phyloP scores from a whole-genome alignment of 1,140 invertebrate species.

The Tachypleus tridentatus region DNA sequence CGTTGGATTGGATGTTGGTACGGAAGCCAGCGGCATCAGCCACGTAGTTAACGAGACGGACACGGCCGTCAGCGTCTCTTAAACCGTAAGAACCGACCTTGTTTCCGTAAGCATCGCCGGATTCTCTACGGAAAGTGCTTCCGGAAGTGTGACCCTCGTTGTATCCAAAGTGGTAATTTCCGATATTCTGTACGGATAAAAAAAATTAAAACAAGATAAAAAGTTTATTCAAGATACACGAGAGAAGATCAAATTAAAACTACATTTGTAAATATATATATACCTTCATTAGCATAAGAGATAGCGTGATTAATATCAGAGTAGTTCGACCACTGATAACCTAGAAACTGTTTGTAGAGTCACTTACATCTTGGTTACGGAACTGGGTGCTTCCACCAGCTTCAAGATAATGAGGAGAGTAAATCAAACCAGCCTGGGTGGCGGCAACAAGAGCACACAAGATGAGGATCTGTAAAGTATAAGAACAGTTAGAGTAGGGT shows the following conservation, averaged over 20 bases:
- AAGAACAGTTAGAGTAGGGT: not conserved
- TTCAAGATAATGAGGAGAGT: not conserved
- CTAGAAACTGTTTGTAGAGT: not conserved
- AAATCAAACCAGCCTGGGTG: not conserved
- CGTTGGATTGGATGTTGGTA: conserved; percentile 20
- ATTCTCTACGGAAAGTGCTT: conserved; percentile 25
- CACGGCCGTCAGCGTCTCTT: conserved; percentile 23
- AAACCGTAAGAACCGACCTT: conserved; percentile 25
- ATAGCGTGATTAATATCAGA: not conserved
- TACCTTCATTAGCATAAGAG: not conserved
- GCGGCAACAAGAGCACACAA: not conserved
- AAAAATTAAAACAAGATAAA: too few relatives aligned
- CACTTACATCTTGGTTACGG: conserved; percentile 18
- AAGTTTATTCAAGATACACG: too few relatives aligned
- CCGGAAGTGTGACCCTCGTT: conserved; percentile 25
- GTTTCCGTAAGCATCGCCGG: conserved; percentile 20
- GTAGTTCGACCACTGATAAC: not conserved
- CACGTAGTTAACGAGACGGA: conserved; percentile 26
- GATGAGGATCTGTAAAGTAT: not conserved
- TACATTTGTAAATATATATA: not conserved
- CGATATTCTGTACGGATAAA: not conserved
- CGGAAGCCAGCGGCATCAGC: conserved; percentile 20
- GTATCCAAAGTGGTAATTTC: conserved; percentile 24
- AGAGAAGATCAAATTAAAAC: too few relatives aligned
- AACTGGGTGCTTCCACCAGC: conserved; percentile 18